A percentile compares a stretch with the other conserved stretches of the same genome.
Evolutionary conservation across 2,888 invertebrate genomes (phyloP).

Genomic region (Perizoma affinitatum): DNA sequence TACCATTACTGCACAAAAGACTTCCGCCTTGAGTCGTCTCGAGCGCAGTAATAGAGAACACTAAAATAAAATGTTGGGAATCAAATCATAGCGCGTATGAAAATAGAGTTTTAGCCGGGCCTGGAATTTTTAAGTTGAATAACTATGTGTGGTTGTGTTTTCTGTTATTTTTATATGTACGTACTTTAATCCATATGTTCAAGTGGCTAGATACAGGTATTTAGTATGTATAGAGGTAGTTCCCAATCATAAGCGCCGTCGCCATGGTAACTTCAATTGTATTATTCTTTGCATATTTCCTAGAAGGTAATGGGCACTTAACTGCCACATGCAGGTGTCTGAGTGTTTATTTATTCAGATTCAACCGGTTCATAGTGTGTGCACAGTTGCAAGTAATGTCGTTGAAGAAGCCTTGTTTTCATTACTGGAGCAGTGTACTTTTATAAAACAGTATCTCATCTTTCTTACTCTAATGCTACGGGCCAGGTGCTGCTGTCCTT

Average conservation of each 20-base stretch:
- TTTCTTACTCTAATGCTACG: background rate
- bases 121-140: no score
- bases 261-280: slow-evolving; percentile 3
- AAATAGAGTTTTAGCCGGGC: no score
- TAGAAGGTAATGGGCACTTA: slow-evolving; percentile 64
- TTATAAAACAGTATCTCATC: slow-evolving; percentile 2
- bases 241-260: background rate
- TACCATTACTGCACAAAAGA: slow-evolving; percentile 70
- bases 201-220: no score
- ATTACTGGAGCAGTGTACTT: slow-evolving; percentile 37
- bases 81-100: no score
- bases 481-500: no score
- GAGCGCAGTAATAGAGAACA: slow-evolving; percentile 17
- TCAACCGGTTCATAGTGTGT: slow-evolving; percentile 52
- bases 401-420: slow-evolving; percentile 57
- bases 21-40: slow-evolving; percentile 32
- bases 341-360: slow-evolving; percentile 71
- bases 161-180: no score
- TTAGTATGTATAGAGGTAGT: no score
- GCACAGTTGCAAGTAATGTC: slow-evolving; percentile 66
- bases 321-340: slow-evolving; percentile 66
- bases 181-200: no score
- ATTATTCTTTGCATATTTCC: slow-evolving; percentile 50
- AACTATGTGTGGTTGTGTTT: no score
- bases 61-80: slow-evolving; percentile 26